These are phyloP conservation scores for Sminthopsis crassicaudata DNA, from an alignment of 2,113 vertebrate species.

Conservation along the genomic window DNA sequence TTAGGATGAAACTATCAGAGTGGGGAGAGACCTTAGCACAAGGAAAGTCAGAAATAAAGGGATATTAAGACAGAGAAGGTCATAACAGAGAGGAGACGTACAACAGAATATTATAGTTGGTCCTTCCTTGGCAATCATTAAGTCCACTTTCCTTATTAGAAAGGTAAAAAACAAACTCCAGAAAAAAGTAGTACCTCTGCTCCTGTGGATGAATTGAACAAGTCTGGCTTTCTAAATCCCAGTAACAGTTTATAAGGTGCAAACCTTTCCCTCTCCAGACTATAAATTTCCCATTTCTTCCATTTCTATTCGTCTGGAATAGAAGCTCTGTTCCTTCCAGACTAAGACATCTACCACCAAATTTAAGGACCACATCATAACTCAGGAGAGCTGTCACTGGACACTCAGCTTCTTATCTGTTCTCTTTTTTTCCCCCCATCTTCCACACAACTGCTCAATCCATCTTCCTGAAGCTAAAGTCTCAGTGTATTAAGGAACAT, in stretches of 20 bases:
- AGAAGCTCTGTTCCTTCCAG: neutral
- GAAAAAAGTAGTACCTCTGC: neutral
- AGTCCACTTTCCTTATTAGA: no score
- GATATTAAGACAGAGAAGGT: neutral
- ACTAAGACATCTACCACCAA: no score
- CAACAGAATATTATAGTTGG: neutral
- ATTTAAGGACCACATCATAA: no score
- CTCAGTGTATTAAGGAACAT: no score
- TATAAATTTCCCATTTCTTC: neutral
- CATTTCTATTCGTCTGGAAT: neutral
- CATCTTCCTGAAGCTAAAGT: no score
- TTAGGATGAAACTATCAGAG: neutral
- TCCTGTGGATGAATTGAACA: neutral
- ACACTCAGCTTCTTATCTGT: no score
- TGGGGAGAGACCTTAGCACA: neutral
- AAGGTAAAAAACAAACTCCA: no score
- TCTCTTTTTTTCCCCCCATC: no score
- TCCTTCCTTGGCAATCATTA: neutral
- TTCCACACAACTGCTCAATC: no score
- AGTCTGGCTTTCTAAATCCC: neutral
- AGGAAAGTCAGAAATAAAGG: neutral
- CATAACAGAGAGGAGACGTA: neutral
- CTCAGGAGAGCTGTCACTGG: no score
- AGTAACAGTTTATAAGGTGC: neutral
- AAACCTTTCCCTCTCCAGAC: neutral